Evolutionary conservation across 1,140 invertebrate species (phyloP).

Genomic region (Ylistrum balloti): DNA sequence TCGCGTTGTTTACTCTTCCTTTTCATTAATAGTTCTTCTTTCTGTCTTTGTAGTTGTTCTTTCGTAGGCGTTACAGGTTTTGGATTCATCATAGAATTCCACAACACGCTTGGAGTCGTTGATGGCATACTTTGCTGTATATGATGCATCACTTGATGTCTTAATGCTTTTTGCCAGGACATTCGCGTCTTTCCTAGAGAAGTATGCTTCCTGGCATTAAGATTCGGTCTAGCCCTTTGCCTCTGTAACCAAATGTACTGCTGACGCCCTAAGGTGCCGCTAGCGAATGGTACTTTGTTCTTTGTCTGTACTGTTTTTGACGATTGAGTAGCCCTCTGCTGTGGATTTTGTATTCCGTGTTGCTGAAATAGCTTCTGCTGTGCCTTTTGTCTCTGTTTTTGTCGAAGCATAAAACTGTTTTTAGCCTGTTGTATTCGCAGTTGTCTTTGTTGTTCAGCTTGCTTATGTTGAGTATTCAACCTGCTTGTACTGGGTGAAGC

Average conservation of each 20-base stretch:
- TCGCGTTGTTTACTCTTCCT: constrained; percentile 40
- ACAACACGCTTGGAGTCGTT: neutral
- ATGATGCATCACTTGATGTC: neutral
- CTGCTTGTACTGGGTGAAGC: neutral
- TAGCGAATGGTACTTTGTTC: neutral
- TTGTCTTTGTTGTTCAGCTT: neutral
- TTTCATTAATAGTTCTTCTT: neutral
- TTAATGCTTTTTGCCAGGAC: neutral
- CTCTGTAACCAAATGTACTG: neutral
- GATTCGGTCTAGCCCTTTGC: neutral
- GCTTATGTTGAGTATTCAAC: neutral
- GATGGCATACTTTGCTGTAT: neutral
- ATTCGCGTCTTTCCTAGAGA: neutral
- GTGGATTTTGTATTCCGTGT: neutral
- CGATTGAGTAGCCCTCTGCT: neutral
- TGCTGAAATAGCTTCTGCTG: neutral
- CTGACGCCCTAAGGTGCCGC: neutral
- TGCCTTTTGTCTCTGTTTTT: neutral
- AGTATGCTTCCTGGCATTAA: neutral
- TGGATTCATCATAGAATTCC: neutral
- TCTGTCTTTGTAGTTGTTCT: constrained; percentile 33
- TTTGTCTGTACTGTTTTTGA: neutral
- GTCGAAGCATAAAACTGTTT: neutral
- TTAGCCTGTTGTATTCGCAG: neutral
- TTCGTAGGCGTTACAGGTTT: neutral